phyloP scores from a whole-genome alignment of 2,797 vertebrate species.

The Galagoides demidoff region DNA sequence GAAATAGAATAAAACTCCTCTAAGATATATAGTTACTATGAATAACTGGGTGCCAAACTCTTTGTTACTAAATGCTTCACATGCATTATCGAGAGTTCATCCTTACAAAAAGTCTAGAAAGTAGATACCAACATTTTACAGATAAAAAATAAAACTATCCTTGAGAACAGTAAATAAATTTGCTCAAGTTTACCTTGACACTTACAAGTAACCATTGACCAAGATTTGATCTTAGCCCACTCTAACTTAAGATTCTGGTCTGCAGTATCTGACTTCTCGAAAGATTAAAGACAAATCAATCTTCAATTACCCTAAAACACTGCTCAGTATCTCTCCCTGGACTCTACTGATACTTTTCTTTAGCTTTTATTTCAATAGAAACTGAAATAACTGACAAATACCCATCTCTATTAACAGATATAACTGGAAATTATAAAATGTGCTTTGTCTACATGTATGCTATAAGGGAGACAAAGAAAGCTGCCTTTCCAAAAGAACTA shows the following conservation, averaged over 20 bases:
- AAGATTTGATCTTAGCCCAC: background rate
- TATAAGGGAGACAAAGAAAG: background rate
- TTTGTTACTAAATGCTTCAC: conserved; percentile 37
- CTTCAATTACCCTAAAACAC: background rate
- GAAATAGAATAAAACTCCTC: conserved; percentile 35
- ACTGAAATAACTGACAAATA: conserved; percentile 3
- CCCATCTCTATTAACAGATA: background rate
- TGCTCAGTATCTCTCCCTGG: background rate
- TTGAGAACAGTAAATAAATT: background rate
- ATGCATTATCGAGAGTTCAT: background rate
- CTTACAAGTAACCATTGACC: background rate
- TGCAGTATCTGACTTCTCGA: background rate
- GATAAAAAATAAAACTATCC: background rate
- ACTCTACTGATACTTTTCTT: background rate
- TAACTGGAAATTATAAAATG: background rate
- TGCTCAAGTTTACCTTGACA: background rate
- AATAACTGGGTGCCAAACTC: background rate
- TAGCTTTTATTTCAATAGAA: conserved; percentile 24
- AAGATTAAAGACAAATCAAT: background rate
- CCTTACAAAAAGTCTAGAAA: background rate
- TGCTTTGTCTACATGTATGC: background rate
- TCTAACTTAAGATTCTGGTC: background rate
- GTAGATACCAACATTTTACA: background rate
- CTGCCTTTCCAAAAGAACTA: background rate
- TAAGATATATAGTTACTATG: background rate